A percentile compares a stretch with the other conserved stretches of the same genome.
These are phyloP conservation scores for Paralinhomoeus sp. DNA, from an alignment of 2,888 invertebrate genomes.

Conservation along the genomic window DNA sequence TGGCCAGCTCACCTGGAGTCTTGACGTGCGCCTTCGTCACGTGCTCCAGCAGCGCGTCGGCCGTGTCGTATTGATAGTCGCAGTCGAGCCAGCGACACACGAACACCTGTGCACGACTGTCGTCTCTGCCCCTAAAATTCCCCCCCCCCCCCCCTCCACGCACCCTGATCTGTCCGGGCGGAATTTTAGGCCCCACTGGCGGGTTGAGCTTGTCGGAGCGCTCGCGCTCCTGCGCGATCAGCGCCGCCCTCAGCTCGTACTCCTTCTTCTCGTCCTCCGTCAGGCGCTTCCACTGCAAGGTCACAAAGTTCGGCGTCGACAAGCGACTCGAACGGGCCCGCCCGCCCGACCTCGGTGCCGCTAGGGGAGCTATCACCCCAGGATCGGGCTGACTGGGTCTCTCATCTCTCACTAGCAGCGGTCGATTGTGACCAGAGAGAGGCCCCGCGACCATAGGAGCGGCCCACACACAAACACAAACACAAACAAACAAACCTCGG, in stretches of 20 bases:
- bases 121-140: no score
- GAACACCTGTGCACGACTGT: no score
- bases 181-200: slow-evolving; percentile 10
- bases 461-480: background rate
- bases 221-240: slow-evolving; percentile 40
- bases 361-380: no score
- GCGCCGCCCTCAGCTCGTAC: slow-evolving; percentile 76
- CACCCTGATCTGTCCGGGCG: slow-evolving; percentile 24
- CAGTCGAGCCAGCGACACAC: slow-evolving; percentile 78
- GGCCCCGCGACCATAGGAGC: no score
- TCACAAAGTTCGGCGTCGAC: no score
- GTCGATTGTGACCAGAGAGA: no score
- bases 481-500: slow-evolving; percentile 34
- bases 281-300: slow-evolving; percentile 73
- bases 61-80: slow-evolving; percentile 74
- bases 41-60: slow-evolving; percentile 65
- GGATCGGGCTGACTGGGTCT: no score
- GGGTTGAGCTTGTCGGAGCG: slow-evolving; percentile 14
- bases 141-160: no score
- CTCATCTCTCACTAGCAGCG: no score
- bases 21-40: slow-evolving; percentile 46
- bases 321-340: no score
- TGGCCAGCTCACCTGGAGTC: no score
- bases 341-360: no score
- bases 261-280: slow-evolving; percentile 62